phyloP scores from a whole-genome alignment of 2,797 vertebrate genomes.

The Bufotes viridis region DNA sequence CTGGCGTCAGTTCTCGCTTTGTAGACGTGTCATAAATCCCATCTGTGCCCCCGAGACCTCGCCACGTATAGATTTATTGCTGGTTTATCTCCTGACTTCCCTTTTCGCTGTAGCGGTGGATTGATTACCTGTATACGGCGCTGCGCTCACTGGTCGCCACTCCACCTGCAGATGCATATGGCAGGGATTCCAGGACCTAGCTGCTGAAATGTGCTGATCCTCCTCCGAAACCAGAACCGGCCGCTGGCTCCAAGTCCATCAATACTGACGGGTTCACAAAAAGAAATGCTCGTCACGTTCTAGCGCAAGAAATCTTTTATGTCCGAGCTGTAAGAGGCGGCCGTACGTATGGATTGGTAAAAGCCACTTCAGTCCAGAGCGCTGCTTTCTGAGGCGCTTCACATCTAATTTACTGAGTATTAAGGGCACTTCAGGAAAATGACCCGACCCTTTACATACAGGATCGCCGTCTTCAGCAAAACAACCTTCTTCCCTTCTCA shows the following conservation, averaged over 20 bases:
- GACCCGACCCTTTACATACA: background rate
- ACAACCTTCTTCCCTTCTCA: background rate
- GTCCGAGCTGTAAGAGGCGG: background rate
- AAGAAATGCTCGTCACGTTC: background rate
- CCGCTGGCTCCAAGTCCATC: too few species aligned
- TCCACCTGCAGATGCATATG: too few species aligned
- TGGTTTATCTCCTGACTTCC: background rate
- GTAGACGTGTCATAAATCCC: background rate
- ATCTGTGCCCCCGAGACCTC: background rate
- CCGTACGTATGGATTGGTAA: background rate
- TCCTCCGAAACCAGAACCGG: too few species aligned
- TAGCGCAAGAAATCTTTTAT: background rate
- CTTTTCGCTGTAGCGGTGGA: background rate
- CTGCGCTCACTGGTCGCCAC: background rate
- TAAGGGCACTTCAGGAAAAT: constrained; percentile 5
- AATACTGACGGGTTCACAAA: background rate
- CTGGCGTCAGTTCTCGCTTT: background rate
- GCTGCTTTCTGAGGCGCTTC: background rate
- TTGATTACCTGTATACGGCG: background rate
- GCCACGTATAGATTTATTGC: background rate
- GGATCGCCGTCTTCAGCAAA: background rate
- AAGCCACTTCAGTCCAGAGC: background rate
- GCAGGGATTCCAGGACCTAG: too few species aligned
- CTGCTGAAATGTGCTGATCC: too few species aligned
- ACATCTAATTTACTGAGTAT: background rate